Conservation (phyloP, 2,797 vertebrate genomes). For the Sebastes nivosus region DNA sequence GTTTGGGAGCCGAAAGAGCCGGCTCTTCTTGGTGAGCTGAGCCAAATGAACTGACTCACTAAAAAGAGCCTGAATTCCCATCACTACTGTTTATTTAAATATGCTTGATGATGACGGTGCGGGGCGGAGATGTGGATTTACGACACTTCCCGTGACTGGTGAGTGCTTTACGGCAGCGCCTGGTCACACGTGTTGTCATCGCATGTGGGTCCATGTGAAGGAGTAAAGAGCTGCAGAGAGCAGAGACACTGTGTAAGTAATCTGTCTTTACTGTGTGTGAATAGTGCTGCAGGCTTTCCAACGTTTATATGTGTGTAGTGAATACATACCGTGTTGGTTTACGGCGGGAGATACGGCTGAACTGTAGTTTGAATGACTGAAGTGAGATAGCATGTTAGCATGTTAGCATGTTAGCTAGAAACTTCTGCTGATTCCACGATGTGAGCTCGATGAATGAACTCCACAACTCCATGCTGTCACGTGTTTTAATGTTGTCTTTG, state of each 20-base stretch:
- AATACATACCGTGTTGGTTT: rapidly evolving
- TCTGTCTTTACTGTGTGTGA: rapidly evolving
- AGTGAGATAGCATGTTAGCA: slow-evolving; percentile 4
- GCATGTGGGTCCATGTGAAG: slow-evolving; percentile 17
- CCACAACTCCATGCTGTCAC: no score
- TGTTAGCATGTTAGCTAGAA: slow-evolving; percentile 28
- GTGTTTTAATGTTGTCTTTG: not conserved
- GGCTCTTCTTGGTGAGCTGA: no score
- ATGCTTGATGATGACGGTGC: rapidly evolving
- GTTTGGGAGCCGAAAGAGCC: no score
- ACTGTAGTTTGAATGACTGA: not conserved
- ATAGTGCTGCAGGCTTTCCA: rapidly evolving
- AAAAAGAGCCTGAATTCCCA: no score
- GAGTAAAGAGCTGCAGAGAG: not conserved
- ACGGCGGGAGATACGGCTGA: rapidly evolving
- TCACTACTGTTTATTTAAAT: not conserved
- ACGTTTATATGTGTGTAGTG: rapidly evolving
- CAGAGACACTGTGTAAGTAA: slow-evolving; percentile 12
- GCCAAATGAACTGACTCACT: rapidly evolving
- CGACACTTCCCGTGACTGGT: slow-evolving; percentile 40
- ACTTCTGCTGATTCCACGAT: not conserved
- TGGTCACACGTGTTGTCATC: slow-evolving; percentile 65
- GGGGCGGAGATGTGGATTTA: not conserved
- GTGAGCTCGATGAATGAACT: not conserved
- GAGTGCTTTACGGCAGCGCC: slow-evolving; percentile 41